phyloP scores from a whole-genome alignment of 2,797 vertebrate species.

The Intellagama lesueurii region DNA sequence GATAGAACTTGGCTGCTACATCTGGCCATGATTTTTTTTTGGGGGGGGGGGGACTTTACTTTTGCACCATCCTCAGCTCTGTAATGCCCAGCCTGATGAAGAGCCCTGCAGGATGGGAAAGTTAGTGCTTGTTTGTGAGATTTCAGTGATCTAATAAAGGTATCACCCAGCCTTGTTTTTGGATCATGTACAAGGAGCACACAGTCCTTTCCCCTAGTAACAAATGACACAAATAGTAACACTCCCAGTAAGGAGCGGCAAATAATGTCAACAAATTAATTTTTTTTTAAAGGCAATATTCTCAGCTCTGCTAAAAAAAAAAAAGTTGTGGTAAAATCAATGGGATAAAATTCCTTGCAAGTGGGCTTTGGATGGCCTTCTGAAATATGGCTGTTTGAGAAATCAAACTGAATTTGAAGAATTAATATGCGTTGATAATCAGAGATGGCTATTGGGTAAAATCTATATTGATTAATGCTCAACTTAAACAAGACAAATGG shows the following conservation, averaged over 20 bases:
- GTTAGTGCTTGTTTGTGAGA: too few relatives aligned
- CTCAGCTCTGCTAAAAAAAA: background rate
- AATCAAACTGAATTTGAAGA: slow-evolving; percentile 10
- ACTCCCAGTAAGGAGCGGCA: background rate
- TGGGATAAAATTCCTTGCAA: background rate
- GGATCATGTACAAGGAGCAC: too few relatives aligned
- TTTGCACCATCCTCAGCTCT: too few relatives aligned
- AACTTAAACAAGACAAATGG: background rate
- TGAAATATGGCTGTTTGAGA: slow-evolving; percentile 21
- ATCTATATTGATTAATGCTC: slow-evolving; percentile 28
- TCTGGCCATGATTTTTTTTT: too few relatives aligned
- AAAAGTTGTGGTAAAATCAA: background rate
- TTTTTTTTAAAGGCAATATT: too few relatives aligned
- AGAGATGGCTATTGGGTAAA: slow-evolving; percentile 16
- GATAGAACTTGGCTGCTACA: too few relatives aligned
- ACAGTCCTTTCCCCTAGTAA: too few relatives aligned
- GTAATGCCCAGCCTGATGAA: too few relatives aligned
- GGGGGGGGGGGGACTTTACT: too few relatives aligned
- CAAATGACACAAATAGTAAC: background rate
- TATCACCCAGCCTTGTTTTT: too few relatives aligned
- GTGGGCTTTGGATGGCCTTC: background rate
- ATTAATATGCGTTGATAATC: slow-evolving; percentile 14
- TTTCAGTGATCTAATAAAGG: too few relatives aligned
- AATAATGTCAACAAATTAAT: background rate
- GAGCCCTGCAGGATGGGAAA: too few relatives aligned